Percentiles rank a stretch among this genome's conserved stretches.
These are phyloP conservation scores for Campodea augens DNA, from an alignment of 1,140 invertebrate species.

Conservation along the genomic window DNA sequence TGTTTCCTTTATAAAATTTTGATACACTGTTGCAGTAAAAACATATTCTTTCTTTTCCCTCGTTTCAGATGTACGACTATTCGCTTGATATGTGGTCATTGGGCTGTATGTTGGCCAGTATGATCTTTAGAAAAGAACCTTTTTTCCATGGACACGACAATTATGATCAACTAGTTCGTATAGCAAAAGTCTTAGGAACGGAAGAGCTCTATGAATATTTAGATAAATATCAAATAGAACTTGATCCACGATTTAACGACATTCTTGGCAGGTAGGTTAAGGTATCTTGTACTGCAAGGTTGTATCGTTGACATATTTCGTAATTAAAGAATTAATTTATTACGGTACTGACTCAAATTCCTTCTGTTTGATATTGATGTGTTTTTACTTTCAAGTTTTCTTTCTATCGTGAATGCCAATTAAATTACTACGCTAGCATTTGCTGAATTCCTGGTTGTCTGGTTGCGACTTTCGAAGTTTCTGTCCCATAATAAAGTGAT, in stretches of 20 bases:
- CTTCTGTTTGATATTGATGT: too few relatives aligned
- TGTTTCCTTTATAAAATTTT: too few relatives aligned
- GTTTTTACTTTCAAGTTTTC: too few relatives aligned
- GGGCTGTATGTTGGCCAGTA: conserved; percentile 98
- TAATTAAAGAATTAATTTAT: too few relatives aligned
- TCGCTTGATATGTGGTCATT: conserved; percentile 99
- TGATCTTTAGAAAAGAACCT: conserved; percentile 99
- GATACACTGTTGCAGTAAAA: background rate
- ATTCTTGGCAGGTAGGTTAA: conserved; percentile 79
- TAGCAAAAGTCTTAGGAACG: conserved; percentile 98
- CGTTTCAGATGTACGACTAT: conserved; percentile 90
- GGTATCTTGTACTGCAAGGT: background rate
- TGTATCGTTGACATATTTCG: too few relatives aligned
- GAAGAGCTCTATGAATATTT: conserved; percentile 99
- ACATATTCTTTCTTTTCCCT: too few relatives aligned
- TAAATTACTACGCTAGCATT: too few relatives aligned
- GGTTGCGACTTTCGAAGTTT: too few relatives aligned
- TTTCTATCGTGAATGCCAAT: background rate
- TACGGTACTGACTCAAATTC: too few relatives aligned
- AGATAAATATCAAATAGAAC: conserved; percentile 98
- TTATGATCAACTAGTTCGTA: conserved; percentile 98
- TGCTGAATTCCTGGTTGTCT: too few relatives aligned
- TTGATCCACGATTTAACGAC: conserved; percentile 96
- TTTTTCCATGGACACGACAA: conserved; percentile 99
- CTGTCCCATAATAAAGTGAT: too few relatives aligned